Evolutionary conservation across 2,113 vertebrate genomes (phyloP).

Genomic region (Sylvilagus bachmani): DNA sequence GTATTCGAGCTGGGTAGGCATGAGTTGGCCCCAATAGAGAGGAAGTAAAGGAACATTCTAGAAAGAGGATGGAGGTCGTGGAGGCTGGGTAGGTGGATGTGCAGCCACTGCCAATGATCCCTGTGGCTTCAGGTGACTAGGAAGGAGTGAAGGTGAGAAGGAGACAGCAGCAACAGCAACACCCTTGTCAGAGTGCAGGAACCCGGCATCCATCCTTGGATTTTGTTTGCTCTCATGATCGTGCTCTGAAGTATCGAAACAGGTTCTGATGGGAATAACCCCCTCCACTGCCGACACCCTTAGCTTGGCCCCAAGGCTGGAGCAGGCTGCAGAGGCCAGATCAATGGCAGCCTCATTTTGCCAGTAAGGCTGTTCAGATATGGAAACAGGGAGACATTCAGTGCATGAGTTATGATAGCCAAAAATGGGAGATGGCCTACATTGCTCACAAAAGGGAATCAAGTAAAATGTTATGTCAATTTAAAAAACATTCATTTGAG

Average conservation of each 20-base stretch:
- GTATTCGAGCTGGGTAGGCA: background rate
- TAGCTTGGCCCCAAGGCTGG: background rate
- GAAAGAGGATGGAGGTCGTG: background rate
- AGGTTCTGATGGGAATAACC: background rate
- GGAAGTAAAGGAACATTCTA: background rate
- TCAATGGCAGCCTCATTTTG: background rate
- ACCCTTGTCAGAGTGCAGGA: background rate
- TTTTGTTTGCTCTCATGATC: background rate
- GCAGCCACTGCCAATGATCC: background rate
- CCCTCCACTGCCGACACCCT: rapidly evolving
- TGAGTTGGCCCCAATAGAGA: background rate
- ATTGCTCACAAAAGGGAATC: background rate
- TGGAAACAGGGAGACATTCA: background rate
- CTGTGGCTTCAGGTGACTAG: background rate
- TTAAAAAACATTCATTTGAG: background rate
- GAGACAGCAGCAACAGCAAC: background rate
- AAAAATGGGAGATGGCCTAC: background rate
- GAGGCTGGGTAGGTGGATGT: background rate
- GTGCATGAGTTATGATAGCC: background rate
- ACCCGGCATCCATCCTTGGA: rapidly evolving
- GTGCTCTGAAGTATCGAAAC: background rate
- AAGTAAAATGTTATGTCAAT: background rate
- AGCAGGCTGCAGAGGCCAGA: background rate
- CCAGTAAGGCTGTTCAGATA: rapidly evolving
- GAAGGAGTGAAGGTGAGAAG: background rate